Evolutionary conservation across 1,140 invertebrate genomes (phyloP), one percentile per base, ranked within the genome.

Genomic region (Apis cerana): DNA sequence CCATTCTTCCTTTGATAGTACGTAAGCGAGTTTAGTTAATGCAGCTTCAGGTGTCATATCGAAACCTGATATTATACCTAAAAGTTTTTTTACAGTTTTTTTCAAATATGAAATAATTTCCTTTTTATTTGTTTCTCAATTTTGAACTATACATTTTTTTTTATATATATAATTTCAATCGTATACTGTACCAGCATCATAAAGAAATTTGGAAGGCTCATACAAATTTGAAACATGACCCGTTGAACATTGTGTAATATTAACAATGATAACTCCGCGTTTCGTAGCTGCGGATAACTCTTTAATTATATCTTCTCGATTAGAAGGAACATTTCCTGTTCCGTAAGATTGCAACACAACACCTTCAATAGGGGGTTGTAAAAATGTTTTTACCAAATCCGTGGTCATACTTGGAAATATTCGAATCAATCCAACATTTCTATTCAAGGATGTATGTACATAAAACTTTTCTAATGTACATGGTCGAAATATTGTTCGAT

Each of bases 11-110:
- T 98, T 98, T 0, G 97, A 97, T 9, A 99, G 94, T 0, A 99
- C 97, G 89, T 99, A 99, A 2, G 96, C 96, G 0, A 99, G 94
- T 94, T 99, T 99, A 2, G 98, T 96, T 0, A 99, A 93, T 1
- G 98, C 98, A 1, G 99, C 98, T 93, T 99, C 98, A 0, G 97
- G 96, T 0, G 99, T 99, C 98, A 99, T 99, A 92, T 99, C 99
- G 78, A 95, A 97, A 0, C 99, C 98, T 1, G 97, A 96, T 69
- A 98, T 96, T 9, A 99, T 97, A 12, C 98, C 98, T 88, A 17
- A 9, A 54, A 70, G 15, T 23, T 43, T 50, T 43, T 13, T 1
- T 1, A 50, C 15, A 13, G 1, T 50, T n/a, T 50, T 1, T 43
- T 43, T 43, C 33, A 43, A 43, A 43, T 43, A 43, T 43, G 33